These are phyloP conservation scores for Hephaestus fuliginosus DNA, from an alignment of 2,797 vertebrate species.

Conservation along the genomic window DNA sequence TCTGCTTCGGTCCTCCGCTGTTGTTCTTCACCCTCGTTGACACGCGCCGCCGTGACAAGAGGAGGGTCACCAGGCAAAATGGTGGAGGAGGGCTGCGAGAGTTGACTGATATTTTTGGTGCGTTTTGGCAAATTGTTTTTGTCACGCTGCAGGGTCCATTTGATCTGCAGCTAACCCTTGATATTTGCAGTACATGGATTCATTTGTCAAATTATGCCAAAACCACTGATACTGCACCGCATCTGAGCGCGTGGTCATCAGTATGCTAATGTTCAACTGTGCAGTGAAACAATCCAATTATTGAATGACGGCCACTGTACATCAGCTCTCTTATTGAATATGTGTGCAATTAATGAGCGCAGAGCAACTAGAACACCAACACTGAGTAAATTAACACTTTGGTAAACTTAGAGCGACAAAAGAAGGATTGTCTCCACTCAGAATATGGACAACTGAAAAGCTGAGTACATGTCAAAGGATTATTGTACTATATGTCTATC, in stretches of 20 bases:
- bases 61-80: constrained; percentile 56
- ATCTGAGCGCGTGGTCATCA: constrained; percentile 70
- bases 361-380: constrained; percentile 62
- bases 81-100: constrained; percentile 4
- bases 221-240: constrained; percentile 53
- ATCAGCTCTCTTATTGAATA: constrained; percentile 70
- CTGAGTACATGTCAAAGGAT: constrained; percentile 62
- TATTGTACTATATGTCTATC: constrained; percentile 40
- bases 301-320: constrained; percentile 73
- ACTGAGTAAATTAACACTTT: constrained; percentile 78
- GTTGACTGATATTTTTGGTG: constrained; percentile 35
- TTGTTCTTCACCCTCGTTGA: constrained; percentile 77
- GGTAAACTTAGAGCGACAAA: constrained; percentile 72
- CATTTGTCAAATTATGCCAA: constrained; percentile 62
- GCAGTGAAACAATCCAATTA: constrained; percentile 77
- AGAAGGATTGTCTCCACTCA: constrained; percentile 73
- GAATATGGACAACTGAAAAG: constrained; percentile 55
- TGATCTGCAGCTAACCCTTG: constrained; percentile 42
- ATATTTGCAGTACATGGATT: constrained; percentile 41
- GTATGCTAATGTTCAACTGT: constrained; percentile 69
- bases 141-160: constrained; percentile 36
- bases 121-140: constrained; percentile 35
- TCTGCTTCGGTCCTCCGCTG: constrained; percentile 64
- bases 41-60: constrained; percentile 67
- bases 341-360: constrained; percentile 72